phyloP scores from a whole-genome alignment of 1,140 invertebrate species.

The Trichogramma pretiosum region DNA sequence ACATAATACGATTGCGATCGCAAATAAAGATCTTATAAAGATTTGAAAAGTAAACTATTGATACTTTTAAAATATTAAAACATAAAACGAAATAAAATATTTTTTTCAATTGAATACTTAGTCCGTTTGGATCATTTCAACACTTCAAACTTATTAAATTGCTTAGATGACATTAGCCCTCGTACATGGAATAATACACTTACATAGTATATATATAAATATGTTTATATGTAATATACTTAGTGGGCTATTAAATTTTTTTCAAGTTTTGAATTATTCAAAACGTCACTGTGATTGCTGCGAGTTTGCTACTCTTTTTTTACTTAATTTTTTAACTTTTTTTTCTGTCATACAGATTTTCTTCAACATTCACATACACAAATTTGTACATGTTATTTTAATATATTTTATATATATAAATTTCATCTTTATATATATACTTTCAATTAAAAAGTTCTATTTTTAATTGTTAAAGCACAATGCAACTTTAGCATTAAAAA shows the following conservation, averaged over 20 bases:
- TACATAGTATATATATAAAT: conserved; percentile 15
- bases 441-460: too few species aligned
- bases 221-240: too few species aligned
- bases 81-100: conserved; percentile 3
- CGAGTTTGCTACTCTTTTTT: too few species aligned
- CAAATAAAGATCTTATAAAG: conserved; percentile 10
- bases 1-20: conserved; percentile 17
- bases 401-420: too few species aligned
- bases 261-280: conserved; percentile 16
- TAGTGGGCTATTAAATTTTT: conserved; percentile 17
- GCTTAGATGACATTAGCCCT: conserved; percentile 15
- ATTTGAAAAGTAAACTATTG: conserved; percentile 8
- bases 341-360: conserved; percentile 13
- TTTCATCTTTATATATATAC: too few species aligned
- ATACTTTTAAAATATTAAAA: conserved; percentile 4
- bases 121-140: conserved; percentile 15
- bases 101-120: conserved; percentile 10
- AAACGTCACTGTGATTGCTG: too few species aligned
- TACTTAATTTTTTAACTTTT: conserved; percentile 12
- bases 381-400: too few species aligned
- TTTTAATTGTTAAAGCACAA: too few species aligned
- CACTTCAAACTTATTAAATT: conserved; percentile 11
- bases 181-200: conserved; percentile 17
- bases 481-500: too few species aligned
- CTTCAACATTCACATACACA: too few species aligned